These are phyloP conservation scores for Drosophila demipolita DNA, from an alignment of 2,888 invertebrate species.

Conservation along the genomic window DNA sequence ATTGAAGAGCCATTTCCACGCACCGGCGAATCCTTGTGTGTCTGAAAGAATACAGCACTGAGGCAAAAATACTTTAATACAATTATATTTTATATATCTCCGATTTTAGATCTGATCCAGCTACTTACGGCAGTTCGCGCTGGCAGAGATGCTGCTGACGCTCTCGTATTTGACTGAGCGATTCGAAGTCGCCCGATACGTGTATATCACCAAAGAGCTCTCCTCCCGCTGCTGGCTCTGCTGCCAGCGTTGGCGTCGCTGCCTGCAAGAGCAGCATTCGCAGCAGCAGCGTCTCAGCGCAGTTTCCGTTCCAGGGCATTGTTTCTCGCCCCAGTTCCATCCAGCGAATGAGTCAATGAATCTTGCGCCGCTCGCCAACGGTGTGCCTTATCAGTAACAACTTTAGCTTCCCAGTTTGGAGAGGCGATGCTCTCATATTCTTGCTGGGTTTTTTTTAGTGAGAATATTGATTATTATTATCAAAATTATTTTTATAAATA, in stretches of 20 bases:
- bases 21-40: slow-evolving; percentile 56
- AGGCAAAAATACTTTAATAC: not conserved
- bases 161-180: slow-evolving; percentile 57
- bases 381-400: slow-evolving; percentile 34
- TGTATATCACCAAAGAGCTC: slow-evolving; percentile 63
- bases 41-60: slow-evolving; percentile 82
- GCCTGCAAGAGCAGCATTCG: slow-evolving; percentile 12
- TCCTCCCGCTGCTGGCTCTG: slow-evolving; percentile 1
- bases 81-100: not conserved
- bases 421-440: not conserved
- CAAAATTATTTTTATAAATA: not conserved
- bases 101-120: not conserved
- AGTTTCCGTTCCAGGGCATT: slow-evolving; percentile 25
- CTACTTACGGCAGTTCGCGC: slow-evolving; percentile 82
- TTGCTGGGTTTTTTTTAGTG: not conserved
- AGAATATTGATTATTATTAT: not conserved
- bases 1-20: slow-evolving; percentile 85
- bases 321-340: slow-evolving; percentile 19
- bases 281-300: not conserved
- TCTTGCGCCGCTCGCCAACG: not conserved
- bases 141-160: slow-evolving; percentile 64
- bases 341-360: slow-evolving; percentile 29
- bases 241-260: slow-evolving; percentile 8
- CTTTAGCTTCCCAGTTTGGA: not conserved
- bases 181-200: slow-evolving; percentile 49